A percentile compares a stretch with the other conserved stretches of the same genome.
Evolutionary conservation across 2,113 vertebrate genomes (phyloP).

Genomic region (Passerina amoena): DNA sequence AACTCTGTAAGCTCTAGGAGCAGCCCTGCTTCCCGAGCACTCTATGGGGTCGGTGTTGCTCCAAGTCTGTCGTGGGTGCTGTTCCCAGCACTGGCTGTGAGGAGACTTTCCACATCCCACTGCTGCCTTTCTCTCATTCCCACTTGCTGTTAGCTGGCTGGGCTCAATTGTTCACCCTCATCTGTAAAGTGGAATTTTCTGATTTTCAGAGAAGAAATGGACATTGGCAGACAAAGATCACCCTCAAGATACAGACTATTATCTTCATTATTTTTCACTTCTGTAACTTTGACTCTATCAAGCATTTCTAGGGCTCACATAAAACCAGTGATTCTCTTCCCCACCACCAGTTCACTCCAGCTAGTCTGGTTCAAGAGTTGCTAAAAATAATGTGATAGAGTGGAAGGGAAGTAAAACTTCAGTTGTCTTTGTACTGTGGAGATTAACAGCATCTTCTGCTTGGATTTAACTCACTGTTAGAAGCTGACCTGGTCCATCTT

Average conservation of each 20-base stretch:
- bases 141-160: neutral
- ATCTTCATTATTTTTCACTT: neutral
- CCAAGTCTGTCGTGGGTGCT: neutral
- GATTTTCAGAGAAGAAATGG: neutral
- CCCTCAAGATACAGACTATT: neutral
- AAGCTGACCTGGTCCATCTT: neutral
- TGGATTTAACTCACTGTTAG: neutral
- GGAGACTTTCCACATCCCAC: neutral
- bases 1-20: neutral
- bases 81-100: neutral
- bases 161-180: neutral
- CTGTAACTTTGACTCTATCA: neutral
- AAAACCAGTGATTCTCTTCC: neutral
- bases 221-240: neutral
- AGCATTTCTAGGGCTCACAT: neutral
- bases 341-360: neutral
- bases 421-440: neutral
- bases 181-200: neutral
- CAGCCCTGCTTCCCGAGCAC: neutral
- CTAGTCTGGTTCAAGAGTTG: neutral
- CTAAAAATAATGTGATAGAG: constrained; percentile 15
- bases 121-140: neutral
- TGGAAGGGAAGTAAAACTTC: neutral
- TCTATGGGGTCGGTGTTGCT: neutral
- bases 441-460: neutral